Evolutionary conservation across 2,113 vertebrate genomes (phyloP), one percentile per base, ranked within the genome.

Genomic region (Equus przewalskii): DNA sequence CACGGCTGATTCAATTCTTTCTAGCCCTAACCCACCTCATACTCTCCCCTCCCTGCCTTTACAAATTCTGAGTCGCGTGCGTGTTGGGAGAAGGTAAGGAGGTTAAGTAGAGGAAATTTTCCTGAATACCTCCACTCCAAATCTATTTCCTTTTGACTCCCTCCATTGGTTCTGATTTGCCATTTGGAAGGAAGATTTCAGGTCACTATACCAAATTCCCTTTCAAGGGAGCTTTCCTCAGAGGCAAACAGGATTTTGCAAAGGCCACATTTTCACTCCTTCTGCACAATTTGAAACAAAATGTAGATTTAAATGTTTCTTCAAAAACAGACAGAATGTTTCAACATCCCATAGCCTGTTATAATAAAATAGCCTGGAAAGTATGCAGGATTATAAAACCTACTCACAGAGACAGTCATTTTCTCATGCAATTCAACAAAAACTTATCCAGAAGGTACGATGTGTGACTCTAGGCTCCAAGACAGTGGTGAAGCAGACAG

Each of bases 251-350:
- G 60, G 64, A 80, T 11, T 64, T 70, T 92, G 81, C 75, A 56
- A 79, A 91, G n/a, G 6, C 54, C 46, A 60, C 49, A 79, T 79
- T 80, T 60, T 82, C 49, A 87, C 46, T 75, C 67, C 24, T 36
- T 87, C 82, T 49, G 65, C 46, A 95, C 65, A 85, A 58, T 24
- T 9, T 73, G 16, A 94, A 94, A 67, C 44, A 51, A 76, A 91
- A 90, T 24, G 28, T 13, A 58, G 6, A 41, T 54, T 86, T 86
- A 65, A 65, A 75, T 30, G 44, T 62, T 85, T 75, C 60, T 67
- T 49, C 49, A 28, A 76, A 87, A 75, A 81, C 28, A 75, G 67
- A 83, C 28, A 75, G 67, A 83, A 70, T 26, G 1, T 78, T 72
- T 80, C 65, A 60, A 41, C 67, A 86, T 70, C 26, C 14, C 79